These are phyloP conservation scores for Desmodus rotundus DNA, from an alignment of 2,113 vertebrate genomes.

Conservation along the genomic window DNA sequence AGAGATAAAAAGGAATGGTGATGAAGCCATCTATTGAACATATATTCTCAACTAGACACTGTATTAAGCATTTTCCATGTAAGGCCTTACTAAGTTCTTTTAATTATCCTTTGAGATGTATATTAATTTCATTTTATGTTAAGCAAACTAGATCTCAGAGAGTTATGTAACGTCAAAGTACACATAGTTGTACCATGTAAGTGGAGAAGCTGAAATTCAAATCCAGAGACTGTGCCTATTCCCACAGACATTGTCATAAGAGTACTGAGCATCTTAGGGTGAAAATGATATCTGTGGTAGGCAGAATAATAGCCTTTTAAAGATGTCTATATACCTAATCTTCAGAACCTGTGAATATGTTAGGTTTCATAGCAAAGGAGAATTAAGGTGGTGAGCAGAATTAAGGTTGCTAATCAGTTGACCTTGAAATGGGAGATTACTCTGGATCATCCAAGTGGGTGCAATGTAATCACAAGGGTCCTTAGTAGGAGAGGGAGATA, in stretches of 20 bases:
- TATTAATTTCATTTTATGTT: not conserved
- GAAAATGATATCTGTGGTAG: not conserved
- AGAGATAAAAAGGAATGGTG: not conserved
- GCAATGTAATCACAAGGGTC: not conserved
- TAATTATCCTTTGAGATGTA: not conserved
- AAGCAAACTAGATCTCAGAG: not conserved
- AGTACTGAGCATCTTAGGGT: not conserved
- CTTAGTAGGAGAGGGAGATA: not conserved
- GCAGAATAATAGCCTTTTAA: not conserved
- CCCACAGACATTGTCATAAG: not conserved
- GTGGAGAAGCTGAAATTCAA: not conserved
- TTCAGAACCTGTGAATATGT: not conserved
- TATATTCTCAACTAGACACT: not conserved
- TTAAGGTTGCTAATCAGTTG: not conserved
- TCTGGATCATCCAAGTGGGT: not conserved
- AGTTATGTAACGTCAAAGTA: not conserved
- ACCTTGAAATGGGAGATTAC: not conserved
- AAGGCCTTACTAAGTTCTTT: not conserved
- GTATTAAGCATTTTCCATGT: not conserved
- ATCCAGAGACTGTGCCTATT: not conserved
- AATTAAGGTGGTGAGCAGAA: not conserved
- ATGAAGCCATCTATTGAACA: not conserved
- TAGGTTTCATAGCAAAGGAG: not conserved
- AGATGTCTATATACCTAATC: not conserved
- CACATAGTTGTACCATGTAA: not conserved